Evolutionary conservation across 2,113 vertebrate species (phyloP).

Genomic region (Acinonyx jubatus): DNA sequence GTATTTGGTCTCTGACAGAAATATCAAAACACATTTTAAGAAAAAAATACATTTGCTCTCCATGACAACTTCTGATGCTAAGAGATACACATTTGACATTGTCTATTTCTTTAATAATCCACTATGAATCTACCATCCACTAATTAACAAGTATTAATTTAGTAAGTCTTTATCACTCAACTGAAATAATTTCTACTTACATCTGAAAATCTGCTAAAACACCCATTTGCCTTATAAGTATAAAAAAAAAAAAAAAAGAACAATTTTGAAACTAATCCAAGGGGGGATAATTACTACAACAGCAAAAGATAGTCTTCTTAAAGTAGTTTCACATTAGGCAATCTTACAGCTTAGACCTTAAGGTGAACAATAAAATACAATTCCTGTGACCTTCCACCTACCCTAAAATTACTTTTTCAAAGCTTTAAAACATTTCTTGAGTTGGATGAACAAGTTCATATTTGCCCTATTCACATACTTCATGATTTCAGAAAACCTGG

Average conservation of each 20-base stretch:
- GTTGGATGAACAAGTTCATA: not conserved
- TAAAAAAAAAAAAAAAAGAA: not conserved
- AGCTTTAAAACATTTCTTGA: not conserved
- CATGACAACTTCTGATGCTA: conserved; percentile 15
- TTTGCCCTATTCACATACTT: not conserved
- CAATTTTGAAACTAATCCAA: conserved; percentile 42
- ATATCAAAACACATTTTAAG: conserved; percentile 20
- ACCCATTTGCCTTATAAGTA: conserved; percentile 21
- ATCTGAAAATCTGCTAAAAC: conserved; percentile 17
- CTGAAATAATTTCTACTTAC: conserved; percentile 26
- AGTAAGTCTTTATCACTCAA: not conserved
- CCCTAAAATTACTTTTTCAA: conserved; percentile 15
- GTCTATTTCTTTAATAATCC: conserved; percentile 20
- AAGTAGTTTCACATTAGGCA: conserved; percentile 2
- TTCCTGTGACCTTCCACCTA: not conserved
- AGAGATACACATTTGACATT: not conserved
- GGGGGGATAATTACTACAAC: not conserved
- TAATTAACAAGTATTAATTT: not conserved
- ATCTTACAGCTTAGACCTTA: not conserved
- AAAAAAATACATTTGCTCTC: conserved; percentile 7
- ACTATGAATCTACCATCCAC: not conserved
- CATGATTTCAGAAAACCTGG: not conserved
- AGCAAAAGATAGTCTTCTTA: not conserved
- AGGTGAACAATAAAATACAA: conserved; percentile 26
- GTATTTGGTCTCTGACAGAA: not conserved